Percentiles rank a stretch among this genome's conserved stretches.
Evolutionary conservation across 2,797 vertebrate genomes (phyloP).

Genomic region (Aphelocoma californica): DNA sequence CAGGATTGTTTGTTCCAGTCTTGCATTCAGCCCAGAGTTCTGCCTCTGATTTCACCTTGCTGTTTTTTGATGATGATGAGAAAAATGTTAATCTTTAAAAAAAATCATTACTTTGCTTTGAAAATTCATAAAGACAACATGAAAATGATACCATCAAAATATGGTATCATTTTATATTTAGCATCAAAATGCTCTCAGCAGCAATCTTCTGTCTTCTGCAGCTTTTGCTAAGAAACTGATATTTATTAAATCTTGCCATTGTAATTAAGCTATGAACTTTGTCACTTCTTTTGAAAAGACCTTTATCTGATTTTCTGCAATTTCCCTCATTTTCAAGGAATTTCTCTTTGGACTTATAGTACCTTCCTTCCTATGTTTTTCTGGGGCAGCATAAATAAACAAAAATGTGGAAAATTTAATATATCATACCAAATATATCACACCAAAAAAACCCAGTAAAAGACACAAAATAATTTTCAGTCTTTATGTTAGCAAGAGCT

Average conservation of each 20-base stretch:
- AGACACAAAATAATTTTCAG: not conserved
- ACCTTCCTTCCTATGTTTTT: not conserved
- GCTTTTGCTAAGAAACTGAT: not conserved
- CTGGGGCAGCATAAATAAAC: not conserved
- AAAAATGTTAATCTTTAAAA: not conserved
- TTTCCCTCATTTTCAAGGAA: not conserved
- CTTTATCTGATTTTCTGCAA: not conserved
- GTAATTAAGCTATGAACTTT: not conserved
- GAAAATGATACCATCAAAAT: not conserved
- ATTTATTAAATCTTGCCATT: not conserved
- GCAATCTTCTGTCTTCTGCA: not conserved
- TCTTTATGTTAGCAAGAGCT: not conserved
- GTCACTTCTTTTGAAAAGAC: not conserved
- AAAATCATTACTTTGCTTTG: not conserved
- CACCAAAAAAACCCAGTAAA: not conserved
- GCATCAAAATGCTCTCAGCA: not conserved
- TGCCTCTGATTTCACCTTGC: not conserved
- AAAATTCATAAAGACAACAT: not conserved
- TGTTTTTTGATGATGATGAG: not conserved
- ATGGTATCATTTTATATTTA: too few species aligned
- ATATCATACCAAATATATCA: not conserved
- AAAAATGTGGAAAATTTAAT: not conserved
- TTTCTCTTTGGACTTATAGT: not conserved
- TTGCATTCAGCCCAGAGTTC: not conserved
- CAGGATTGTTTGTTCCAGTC: not conserved